Evolutionary conservation across 1,140 invertebrate genomes (phyloP), one percentile per base, ranked within the genome.

Genomic region (Hypothenemus hampei): DNA sequence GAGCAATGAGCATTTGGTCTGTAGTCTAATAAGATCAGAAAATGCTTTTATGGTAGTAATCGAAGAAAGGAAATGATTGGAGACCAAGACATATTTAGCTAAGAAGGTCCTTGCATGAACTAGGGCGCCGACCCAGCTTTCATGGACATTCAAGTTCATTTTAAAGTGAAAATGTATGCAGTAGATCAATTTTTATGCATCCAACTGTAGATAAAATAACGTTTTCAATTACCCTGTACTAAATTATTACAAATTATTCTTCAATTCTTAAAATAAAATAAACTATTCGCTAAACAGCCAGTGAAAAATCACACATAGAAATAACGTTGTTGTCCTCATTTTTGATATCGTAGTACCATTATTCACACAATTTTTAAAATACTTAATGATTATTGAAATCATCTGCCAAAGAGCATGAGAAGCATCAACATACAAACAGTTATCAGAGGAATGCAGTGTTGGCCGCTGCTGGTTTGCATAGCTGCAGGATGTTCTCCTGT

Each of bases 401-500:
- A 68, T 68, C 67, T 69, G 68, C 67, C 66, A 39, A 55, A 47
- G 20, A 60, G 45, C 47, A 63, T 21, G 24, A 66, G 57, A 20
- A 63, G 44, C 37, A 69, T 43, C 7, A 60, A 52, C 57, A 67
- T 62, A 41, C 61, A 61, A 41, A 54, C 58, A 23, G 53, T 48
- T 18, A 59, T 59, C 33, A 72, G 75, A 26, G 75, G 43, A 10
- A 46, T 39, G 23, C 29, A 39, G 31, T 46, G 33, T 29, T 45
- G 39, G 10, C 51, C 69, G 58, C 75, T 79, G 63, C 81, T 81
- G 7, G 84, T 86, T 69, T 87, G 84, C 84, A 87, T 87, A 35
- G 84, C 84, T 13, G 84, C 84, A 40, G 84, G 84, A 72, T 86
- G 83, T 68, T 87, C 84, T 44, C 84, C 84, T 87, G 72, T 35